These are phyloP conservation scores for Anguilla anguilla DNA, from an alignment of 2,797 vertebrate genomes.

Conservation along the genomic window DNA sequence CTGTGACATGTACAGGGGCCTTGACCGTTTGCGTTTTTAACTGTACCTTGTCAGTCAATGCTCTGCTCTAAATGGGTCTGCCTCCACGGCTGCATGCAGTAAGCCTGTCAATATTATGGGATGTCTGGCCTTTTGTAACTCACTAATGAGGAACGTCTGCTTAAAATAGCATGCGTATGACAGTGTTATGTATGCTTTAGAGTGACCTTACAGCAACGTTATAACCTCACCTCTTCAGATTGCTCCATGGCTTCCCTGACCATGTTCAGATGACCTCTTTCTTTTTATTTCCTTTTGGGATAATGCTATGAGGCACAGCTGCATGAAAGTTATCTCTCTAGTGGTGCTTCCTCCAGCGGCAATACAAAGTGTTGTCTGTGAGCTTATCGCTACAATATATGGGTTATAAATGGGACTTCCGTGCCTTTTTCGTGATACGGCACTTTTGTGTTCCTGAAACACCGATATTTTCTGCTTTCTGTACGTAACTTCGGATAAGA, in stretches of 20 bases:
- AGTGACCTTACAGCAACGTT: too few relatives aligned
- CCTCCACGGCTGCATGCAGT: not conserved
- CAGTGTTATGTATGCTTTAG: not conserved
- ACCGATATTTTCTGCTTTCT: not conserved
- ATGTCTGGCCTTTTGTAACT: not conserved
- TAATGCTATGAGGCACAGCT: too few relatives aligned
- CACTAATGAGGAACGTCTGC: not conserved
- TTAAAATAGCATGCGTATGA: not conserved
- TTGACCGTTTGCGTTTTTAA: not conserved
- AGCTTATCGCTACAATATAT: too few relatives aligned
- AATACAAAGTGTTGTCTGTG: too few relatives aligned
- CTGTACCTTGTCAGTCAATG: not conserved
- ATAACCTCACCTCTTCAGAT: too few relatives aligned
- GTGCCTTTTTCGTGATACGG: too few relatives aligned
- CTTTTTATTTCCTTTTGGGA: too few relatives aligned
- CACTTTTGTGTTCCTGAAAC: not conserved
- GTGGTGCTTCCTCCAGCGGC: too few relatives aligned
- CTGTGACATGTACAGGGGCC: constrained; percentile 3
- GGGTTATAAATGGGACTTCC: too few relatives aligned
- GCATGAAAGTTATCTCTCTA: too few relatives aligned
- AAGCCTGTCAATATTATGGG: not conserved
- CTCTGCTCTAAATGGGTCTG: not conserved
- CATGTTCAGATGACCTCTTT: too few relatives aligned
- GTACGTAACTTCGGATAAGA: not conserved
- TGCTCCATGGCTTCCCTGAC: too few relatives aligned